phyloP scores from a whole-genome alignment of 2,888 invertebrate genomes.

The Aromia moschata region DNA sequence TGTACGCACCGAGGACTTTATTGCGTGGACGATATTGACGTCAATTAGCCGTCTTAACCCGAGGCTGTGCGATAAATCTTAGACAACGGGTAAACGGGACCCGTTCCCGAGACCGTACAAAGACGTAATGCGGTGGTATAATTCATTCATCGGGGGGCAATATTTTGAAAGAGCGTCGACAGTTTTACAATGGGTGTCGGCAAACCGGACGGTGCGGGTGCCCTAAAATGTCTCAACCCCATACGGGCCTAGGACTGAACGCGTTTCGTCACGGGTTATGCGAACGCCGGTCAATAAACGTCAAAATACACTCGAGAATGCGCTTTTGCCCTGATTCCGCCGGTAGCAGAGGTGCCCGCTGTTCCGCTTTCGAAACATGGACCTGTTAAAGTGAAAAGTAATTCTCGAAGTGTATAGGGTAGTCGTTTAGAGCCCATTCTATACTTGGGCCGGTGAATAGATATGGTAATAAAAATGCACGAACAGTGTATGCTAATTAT shows the following conservation, averaged over 20 bases:
- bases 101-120: too few species aligned
- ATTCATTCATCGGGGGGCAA: conserved; percentile 10
- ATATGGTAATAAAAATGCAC: too few species aligned
- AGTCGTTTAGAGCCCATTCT: too few species aligned
- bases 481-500: too few species aligned
- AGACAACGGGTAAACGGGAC: too few species aligned
- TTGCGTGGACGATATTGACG: too few species aligned
- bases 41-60: too few species aligned
- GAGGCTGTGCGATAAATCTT: too few species aligned
- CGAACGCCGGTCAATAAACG: conserved; percentile 21
- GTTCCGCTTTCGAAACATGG: neutral
- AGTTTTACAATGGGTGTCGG: conserved; percentile 26
- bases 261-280: conserved; percentile 15
- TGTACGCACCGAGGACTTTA: too few species aligned
- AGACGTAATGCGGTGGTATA: too few species aligned
- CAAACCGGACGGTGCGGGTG: conserved; percentile 6
- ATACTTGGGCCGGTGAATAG: too few species aligned
- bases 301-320: conserved; percentile 12
- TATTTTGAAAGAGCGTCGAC: conserved; percentile 23
- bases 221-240: conserved; percentile 3
- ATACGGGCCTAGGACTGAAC: conserved; percentile 11
- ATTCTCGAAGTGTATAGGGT: too few species aligned
- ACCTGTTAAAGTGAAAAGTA: neutral
- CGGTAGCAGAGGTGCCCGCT: neutral
- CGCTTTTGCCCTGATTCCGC: conserved; percentile 1